Conservation (phyloP, 1,140 invertebrate genomes). For the Geopemphigus sp. region DNA sequence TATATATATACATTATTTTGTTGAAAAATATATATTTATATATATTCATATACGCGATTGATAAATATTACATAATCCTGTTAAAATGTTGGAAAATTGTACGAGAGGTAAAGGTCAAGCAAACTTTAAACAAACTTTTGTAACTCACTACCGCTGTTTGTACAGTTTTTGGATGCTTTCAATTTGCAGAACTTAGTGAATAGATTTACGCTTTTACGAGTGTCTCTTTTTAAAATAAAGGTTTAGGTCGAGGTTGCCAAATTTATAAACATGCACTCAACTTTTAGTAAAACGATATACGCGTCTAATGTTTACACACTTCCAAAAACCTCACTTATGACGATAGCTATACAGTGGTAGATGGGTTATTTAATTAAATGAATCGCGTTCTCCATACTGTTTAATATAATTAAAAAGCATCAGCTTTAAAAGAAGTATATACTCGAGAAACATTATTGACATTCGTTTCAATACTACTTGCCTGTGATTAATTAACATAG, state of each 20-base stretch:
- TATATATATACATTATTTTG: too few relatives aligned
- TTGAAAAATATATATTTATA: too few relatives aligned
- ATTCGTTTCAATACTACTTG: too few relatives aligned
- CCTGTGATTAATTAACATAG: too few relatives aligned
- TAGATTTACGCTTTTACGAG: background rate
- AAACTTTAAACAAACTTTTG: too few relatives aligned
- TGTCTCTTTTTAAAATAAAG: background rate
- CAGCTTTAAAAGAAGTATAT: background rate
- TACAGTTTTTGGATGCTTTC: background rate
- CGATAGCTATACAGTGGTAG: background rate
- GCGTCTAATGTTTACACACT: background rate
- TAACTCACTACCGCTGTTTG: too few relatives aligned
- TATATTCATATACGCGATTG: too few relatives aligned
- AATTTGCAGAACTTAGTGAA: conserved; percentile 1
- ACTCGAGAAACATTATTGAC: background rate
- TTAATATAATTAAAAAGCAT: background rate
- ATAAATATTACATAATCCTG: too few relatives aligned
- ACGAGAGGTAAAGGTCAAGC: too few relatives aligned
- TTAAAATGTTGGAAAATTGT: too few relatives aligned
- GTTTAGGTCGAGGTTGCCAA: background rate
- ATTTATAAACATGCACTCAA: background rate
- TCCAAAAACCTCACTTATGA: background rate
- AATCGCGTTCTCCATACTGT: background rate
- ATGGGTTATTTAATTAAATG: background rate
- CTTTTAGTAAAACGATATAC: background rate